Evolutionary conservation across 2,888 invertebrate genomes (phyloP), one percentile per base, ranked within the genome.

Genomic region (Branchipolynoe longqiensis): DNA sequence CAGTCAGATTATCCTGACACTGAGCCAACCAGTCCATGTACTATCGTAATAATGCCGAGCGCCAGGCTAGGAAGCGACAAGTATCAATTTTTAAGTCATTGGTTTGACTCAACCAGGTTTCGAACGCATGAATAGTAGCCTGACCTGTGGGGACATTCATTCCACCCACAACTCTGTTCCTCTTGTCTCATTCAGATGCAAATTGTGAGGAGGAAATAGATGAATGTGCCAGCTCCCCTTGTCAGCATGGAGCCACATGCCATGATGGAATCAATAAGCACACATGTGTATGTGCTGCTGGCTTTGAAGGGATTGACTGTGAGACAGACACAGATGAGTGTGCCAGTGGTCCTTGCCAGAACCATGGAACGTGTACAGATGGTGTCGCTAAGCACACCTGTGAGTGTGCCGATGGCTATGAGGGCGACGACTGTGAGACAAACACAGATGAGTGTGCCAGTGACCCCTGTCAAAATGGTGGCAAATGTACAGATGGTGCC

Each of bases 141-240:
- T n/a, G n/a, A n/a, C n/a, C n/a, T n/a, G n/a, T n/a, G n/a, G n/a
- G n/a, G n/a, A n/a, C n/a, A n/a, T n/a, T n/a, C n/a, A n/a, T n/a
- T n/a, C n/a, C n/a, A n/a, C n/a, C n/a, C n/a, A n/a, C 25, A 28
- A n/a, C 62, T 62, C 12, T 62, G 28, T 25, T 31, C 62, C 31
- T n/a, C 25, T 62, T 62, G 25, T 62, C 28, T 14, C 62, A 3
- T 56, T 56, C 31, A 62, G 62, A 62, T 62, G 12, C 38, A 73
- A 38, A 58, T 28, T 89, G 89, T 73, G 40, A 73, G 28, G 58
- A 31, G 22, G 87, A 82, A 18, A 97, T 98, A 90, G 98, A 99
- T 92, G 98, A 99, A 92, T 98, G 98, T 93, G 96, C 96, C 85
- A 97, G 97, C 0, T 97, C 98, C 93, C 98, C 98, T 0, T 98